phyloP scores from a whole-genome alignment of 35 echinoderm and acorn worm species.

The Amphiura filiformis region DNA sequence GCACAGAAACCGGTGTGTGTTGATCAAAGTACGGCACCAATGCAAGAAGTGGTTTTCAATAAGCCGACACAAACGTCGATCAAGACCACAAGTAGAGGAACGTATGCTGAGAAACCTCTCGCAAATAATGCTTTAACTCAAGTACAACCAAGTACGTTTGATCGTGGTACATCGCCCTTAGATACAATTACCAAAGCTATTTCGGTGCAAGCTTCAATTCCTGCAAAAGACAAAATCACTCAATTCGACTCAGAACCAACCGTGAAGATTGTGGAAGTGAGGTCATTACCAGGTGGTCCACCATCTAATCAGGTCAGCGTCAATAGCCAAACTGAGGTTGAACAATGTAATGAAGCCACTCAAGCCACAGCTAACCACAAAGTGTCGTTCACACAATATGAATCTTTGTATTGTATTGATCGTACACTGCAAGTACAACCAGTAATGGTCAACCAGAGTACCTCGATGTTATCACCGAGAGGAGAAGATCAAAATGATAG shows the following conservation, averaged over 20 bases:
- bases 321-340: neutral
- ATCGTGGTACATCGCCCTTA: constrained; percentile 44
- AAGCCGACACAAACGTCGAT: constrained; percentile 29
- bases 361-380: neutral
- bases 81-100: constrained; percentile 22
- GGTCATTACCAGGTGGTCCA: neutral
- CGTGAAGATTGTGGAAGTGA: neutral
- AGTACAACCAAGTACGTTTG: constrained; percentile 35
- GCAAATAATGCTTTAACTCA: constrained; percentile 33
- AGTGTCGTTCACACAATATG: constrained; percentile 5
- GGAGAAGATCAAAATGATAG: neutral
- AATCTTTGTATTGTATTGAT: constrained; percentile 13
- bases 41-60: neutral
- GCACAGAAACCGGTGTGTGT: constrained; percentile 33
- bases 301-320: neutral
- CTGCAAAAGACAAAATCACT: neutral
- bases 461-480: neutral
- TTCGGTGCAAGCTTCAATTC: constrained; percentile 13
- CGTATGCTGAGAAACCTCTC: constrained; percentile 12
- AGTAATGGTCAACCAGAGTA: constrained; percentile 17
- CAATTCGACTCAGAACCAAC: constrained; percentile 10
- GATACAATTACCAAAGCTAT: constrained; percentile 12
- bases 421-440: constrained; percentile 30
- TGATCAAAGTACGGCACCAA: constrained; percentile 21
- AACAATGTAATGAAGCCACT: constrained; percentile 1